Conservation (phyloP, 2,797 vertebrate genomes). For the Myotis vivesi region DNA sequence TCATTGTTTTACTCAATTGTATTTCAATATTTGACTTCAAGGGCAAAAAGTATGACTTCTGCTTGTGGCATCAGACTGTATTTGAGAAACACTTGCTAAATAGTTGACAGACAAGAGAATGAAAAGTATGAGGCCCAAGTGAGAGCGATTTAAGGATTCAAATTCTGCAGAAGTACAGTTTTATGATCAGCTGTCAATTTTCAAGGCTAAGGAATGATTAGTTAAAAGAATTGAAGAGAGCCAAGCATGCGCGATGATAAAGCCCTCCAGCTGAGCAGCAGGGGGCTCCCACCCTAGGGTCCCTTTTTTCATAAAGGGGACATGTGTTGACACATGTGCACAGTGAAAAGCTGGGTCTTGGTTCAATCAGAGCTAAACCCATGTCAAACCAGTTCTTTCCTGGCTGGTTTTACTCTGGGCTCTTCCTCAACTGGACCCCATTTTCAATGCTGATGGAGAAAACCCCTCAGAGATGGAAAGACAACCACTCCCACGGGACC, state of each 20-base stretch:
- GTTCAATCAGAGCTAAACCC: background rate
- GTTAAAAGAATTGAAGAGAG: background rate
- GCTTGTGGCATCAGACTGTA: background rate
- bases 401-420: background rate
- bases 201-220: background rate
- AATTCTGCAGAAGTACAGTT: background rate
- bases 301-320: background rate
- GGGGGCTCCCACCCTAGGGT: background rate
- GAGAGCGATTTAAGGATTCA: background rate
- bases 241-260: background rate
- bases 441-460: background rate
- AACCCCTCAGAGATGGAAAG: background rate
- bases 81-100: background rate
- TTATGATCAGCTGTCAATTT: background rate
- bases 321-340: accelerated
- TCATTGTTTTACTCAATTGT: background rate
- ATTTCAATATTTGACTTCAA: background rate
- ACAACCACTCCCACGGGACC: too few relatives aligned
- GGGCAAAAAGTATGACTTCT: background rate
- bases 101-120: background rate
- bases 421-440: background rate
- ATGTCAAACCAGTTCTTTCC: background rate
- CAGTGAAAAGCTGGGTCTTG: background rate
- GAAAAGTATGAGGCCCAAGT: background rate
- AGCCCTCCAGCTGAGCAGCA: background rate